A percentile compares a stretch with the other conserved stretches of the same genome.
Conservation (phyloP, 2,797 vertebrate genomes). For the Lemur catta region DNA sequence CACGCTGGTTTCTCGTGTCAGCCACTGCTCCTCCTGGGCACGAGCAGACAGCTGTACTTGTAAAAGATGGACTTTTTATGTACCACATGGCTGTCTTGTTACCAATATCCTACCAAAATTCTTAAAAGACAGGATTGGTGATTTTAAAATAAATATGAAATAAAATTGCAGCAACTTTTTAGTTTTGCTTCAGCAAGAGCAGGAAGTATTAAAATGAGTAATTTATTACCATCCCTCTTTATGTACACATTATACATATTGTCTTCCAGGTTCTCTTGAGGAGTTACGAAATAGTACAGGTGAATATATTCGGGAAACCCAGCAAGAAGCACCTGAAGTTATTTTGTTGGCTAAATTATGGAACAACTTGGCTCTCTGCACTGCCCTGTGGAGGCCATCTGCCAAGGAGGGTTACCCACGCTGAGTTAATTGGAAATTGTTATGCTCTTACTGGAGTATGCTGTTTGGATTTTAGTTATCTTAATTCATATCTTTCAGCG, state of each 20-base stretch:
- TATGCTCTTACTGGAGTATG: background rate
- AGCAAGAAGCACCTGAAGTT: conserved; percentile 49
- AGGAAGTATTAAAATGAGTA: conserved; percentile 42
- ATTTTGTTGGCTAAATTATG: conserved; percentile 56
- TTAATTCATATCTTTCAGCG: conserved; percentile 41
- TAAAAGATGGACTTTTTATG: conserved; percentile 57
- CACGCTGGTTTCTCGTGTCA: conserved; percentile 49
- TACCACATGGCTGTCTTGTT: background rate
- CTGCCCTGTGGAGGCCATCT: conserved; percentile 24
- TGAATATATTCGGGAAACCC: conserved; percentile 7
- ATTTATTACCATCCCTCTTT: conserved; percentile 36
- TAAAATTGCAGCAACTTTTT: background rate
- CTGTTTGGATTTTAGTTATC: conserved; percentile 49
- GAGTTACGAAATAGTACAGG: conserved; percentile 28
- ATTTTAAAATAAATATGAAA: conserved; percentile 43
- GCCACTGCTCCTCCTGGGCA: conserved; percentile 18
- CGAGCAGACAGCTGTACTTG: conserved; percentile 66
- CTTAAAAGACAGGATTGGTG: background rate
- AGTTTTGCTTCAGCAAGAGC: background rate
- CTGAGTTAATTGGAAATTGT: conserved; percentile 53
- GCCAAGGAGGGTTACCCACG: background rate
- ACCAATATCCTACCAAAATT: conserved; percentile 22
- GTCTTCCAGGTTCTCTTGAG: conserved; percentile 30
- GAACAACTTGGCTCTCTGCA: background rate
- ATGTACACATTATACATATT: background rate